Evolutionary conservation across 2,888 invertebrate genomes (phyloP), one percentile per base, ranked within the genome.

Genomic region (Trissonchulus latispiculum): DNA sequence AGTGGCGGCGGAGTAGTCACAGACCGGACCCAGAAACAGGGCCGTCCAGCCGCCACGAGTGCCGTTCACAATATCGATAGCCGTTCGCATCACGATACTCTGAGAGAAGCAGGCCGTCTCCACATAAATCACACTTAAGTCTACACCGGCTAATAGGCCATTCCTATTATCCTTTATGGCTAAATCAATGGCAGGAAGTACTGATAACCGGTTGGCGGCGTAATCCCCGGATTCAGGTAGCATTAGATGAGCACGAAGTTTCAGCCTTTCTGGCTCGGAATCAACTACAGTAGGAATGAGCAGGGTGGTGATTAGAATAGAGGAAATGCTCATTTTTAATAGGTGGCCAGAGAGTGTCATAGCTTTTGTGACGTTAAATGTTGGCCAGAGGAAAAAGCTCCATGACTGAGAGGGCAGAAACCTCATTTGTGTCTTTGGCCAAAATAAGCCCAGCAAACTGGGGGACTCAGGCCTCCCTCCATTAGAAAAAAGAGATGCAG

Each of bases 41-140:
- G 69, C 36, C 15, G 31, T 35, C 31, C 33, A 36, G 33, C 33
- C 69, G 32, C 69, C 69, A 3, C 36, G 36, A 32, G 69, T 68
- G 8, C 69, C 69, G 69, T 68, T 68, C 33, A 68, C 69, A 8
- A 68, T 36, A 36, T 68, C 69, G 33, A 68, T 68, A 8, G 69
- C 69, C n/a, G 33, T 68, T 23, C 69, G 69, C 33, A 68, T 68
- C 8, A 68, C 69, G n/a, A 35, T 3, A 3, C 3, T 8, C 36
- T 68, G 69, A n/a, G 33, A 36, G 36, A 68, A 68, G n/a, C 69
- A 68, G 3, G n/a, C 69, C 3, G 69, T 68, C n/a, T 68, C 33
- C 28, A 33, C 33, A n/a, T 68, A 68, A n/a, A 48, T 48, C 48
- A 48, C 48, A 23, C 23, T 23, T 48, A 48, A 23, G 23, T 48